Conservation (phyloP, 2,797 vertebrate species). For the Anguilla obscura region DNA sequence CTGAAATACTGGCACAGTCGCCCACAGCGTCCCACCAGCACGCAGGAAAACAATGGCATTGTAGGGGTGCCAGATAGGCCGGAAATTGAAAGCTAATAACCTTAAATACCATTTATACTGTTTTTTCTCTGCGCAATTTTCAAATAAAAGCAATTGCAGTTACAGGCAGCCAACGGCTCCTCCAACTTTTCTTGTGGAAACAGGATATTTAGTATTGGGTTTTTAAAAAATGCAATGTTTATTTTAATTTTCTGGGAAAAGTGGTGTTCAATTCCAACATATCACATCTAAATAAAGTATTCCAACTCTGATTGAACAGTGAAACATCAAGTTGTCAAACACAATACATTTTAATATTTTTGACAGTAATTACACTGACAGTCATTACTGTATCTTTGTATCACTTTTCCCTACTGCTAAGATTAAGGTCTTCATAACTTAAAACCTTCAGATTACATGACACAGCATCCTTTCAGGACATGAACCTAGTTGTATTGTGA, state of each 20-base stretch:
- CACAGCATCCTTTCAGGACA: neutral
- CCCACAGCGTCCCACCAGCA: slow-evolving; percentile 48
- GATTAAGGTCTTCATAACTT: slow-evolving; percentile 60
- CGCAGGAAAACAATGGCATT: slow-evolving; percentile 45
- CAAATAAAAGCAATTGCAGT: slow-evolving; percentile 48
- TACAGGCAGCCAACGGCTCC: slow-evolving; percentile 45
- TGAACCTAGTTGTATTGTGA: slow-evolving; percentile 49
- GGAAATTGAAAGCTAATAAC: slow-evolving; percentile 59
- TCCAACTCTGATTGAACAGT: slow-evolving; percentile 29
- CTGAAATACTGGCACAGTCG: slow-evolving; percentile 22
- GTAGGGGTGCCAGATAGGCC: slow-evolving; percentile 46
- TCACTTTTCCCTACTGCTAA: slow-evolving; percentile 51
- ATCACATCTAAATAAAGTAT: slow-evolving; percentile 39
- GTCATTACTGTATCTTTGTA: slow-evolving; percentile 57
- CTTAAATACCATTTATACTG: slow-evolving; percentile 62
- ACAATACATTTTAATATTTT: slow-evolving; percentile 50
- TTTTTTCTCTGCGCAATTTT: slow-evolving; percentile 60
- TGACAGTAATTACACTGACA: slow-evolving; percentile 62
- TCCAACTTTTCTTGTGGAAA: slow-evolving; percentile 11
- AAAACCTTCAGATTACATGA: slow-evolving; percentile 48
- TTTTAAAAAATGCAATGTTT: neutral
- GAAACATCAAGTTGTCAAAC: slow-evolving; percentile 45
- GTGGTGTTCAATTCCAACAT: slow-evolving; percentile 34
- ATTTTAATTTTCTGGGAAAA: slow-evolving; percentile 11
- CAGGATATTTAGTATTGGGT: neutral